These are phyloP conservation scores for Mugil cephalus DNA, from an alignment of 2,113 vertebrate species.

Conservation along the genomic window DNA sequence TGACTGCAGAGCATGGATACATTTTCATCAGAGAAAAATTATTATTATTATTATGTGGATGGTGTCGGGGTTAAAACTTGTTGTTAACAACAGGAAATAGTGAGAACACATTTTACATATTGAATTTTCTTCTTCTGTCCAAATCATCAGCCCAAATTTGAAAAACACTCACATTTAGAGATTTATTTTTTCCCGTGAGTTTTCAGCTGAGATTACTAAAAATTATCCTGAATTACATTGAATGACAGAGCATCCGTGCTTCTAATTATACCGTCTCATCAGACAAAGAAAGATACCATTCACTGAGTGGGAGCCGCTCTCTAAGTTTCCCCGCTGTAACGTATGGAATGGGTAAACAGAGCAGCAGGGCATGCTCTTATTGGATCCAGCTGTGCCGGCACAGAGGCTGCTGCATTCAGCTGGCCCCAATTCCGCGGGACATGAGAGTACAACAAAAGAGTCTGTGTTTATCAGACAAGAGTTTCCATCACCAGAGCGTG, in stretches of 20 bases:
- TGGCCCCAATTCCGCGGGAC: conserved; percentile 60
- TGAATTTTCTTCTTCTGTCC: no score
- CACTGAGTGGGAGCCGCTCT: conserved; percentile 25
- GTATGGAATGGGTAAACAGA: conserved; percentile 72
- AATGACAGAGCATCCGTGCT: neutral
- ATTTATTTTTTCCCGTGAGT: no score
- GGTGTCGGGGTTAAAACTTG: no score
- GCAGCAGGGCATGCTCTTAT: conserved; percentile 52
- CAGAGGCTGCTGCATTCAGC: conserved; percentile 59
- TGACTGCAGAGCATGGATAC: no score
- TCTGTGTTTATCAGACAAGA: conserved; percentile 62
- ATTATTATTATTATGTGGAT: no score
- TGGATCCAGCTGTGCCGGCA: conserved; percentile 73
- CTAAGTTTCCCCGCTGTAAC: conserved; percentile 72
- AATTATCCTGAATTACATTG: no score
- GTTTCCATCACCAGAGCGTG: conserved; percentile 45
- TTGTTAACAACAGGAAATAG: no score
- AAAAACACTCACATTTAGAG: no score
- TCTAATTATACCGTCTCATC: neutral
- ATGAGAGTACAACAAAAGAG: conserved; percentile 66
- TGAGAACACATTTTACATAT: no score
- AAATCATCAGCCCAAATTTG: no score
- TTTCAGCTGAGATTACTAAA: no score
- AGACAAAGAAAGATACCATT: neutral
- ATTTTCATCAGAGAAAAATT: no score